Percentiles rank a stretch among this genome's conserved stretches.
phyloP scores from a whole-genome alignment of 2,113 vertebrate species.

The Sclerurus mexicanus region DNA sequence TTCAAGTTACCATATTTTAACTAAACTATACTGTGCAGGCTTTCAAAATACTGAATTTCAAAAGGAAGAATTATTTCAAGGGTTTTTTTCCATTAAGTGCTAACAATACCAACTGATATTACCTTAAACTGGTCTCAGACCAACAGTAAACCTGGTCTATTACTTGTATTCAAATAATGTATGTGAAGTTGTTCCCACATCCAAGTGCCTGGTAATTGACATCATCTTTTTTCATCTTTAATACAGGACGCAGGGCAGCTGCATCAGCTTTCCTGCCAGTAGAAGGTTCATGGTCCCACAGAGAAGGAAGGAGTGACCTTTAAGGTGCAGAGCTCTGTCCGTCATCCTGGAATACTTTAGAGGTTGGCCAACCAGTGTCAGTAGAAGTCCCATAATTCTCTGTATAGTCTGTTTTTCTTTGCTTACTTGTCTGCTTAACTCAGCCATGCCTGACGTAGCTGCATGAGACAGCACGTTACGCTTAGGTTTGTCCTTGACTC shows the following conservation, averaged over 20 bases:
- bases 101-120: not conserved
- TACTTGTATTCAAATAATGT: not conserved
- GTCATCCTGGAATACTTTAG: not conserved
- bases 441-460: not conserved
- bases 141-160: not conserved
- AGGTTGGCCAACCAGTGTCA: fast-evolving
- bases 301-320: not conserved
- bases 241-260: not conserved
- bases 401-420: not conserved
- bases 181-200: not conserved
- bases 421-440: not conserved
- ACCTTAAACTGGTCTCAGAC: not conserved
- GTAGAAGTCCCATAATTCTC: not conserved
- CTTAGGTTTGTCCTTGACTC: not conserved
- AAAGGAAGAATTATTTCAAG: not conserved
- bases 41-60: not conserved
- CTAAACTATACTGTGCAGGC: not conserved
- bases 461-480: fast-evolving
- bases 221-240: not conserved
- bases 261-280: not conserved
- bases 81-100: not conserved
- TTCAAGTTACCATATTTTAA: not conserved
- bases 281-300: not conserved
- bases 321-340: not conserved
- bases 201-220: not conserved